phyloP scores from a whole-genome alignment of 2,113 vertebrate species.

The Electrona antarctica region DNA sequence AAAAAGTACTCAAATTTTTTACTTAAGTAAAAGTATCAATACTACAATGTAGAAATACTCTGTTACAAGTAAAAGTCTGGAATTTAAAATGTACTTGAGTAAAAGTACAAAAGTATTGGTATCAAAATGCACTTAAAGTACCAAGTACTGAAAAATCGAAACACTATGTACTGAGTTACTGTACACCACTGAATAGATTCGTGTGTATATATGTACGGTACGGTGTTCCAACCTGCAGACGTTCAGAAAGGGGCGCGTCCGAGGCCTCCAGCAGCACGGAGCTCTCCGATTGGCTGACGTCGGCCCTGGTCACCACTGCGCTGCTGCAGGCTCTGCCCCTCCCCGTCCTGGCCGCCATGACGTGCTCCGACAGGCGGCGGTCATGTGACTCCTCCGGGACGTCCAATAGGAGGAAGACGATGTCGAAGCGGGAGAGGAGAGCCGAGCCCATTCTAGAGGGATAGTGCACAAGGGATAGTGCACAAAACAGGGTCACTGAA shows the following conservation, averaged over 20 bases:
- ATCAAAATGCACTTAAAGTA: too few species aligned
- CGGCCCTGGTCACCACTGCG: slow-evolving; percentile 69
- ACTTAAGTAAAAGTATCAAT: too few species aligned
- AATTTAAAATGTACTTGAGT: too few species aligned
- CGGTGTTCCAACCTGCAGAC: slow-evolving; percentile 83
- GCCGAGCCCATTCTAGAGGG: slow-evolving; percentile 91
- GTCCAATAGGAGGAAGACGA: slow-evolving; percentile 96
- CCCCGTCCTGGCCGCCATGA: slow-evolving; percentile 90
- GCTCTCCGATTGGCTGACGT: slow-evolving; percentile 72
- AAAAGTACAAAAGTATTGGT: too few species aligned
- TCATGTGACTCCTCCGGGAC: slow-evolving; percentile 95
- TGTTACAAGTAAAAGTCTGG: too few species aligned
- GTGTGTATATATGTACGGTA: neutral
- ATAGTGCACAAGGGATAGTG: neutral
- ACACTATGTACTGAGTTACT: too few species aligned
- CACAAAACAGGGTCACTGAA: too few species aligned
- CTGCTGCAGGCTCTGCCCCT: slow-evolving; percentile 72
- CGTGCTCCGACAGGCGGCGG: slow-evolving; percentile 91
- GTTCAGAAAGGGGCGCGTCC: slow-evolving; percentile 85
- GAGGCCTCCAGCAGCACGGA: slow-evolving; percentile 85
- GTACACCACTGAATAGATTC: too few species aligned
- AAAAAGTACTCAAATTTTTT: too few species aligned
- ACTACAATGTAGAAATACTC: too few species aligned
- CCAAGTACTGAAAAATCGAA: too few species aligned
- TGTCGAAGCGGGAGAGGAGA: slow-evolving; percentile 93